phyloP scores from a whole-genome alignment of 2,113 vertebrate genomes.

The Gila orcuttii region DNA sequence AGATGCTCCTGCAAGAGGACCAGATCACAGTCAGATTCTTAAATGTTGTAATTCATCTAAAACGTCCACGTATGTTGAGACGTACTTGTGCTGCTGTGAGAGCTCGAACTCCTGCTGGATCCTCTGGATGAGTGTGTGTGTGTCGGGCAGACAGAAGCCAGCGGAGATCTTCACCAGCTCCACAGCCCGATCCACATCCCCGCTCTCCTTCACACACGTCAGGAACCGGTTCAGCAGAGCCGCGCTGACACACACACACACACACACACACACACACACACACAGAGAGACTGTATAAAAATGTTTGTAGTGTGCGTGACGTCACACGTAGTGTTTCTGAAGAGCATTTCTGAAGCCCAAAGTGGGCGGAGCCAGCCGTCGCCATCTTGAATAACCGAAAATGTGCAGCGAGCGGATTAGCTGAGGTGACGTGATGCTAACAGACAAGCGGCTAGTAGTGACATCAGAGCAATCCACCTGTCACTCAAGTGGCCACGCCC shows the following conservation, averaged over 20 bases:
- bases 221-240: conserved; percentile 80
- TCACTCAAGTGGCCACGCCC: too few relatives aligned
- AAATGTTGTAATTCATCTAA: neutral
- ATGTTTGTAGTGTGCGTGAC: too few relatives aligned
- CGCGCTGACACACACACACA: conserved; percentile 65
- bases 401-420: too few relatives aligned
- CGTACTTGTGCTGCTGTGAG: conserved; percentile 82
- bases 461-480: too few relatives aligned
- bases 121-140: conserved; percentile 70
- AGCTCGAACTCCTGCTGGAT: conserved; percentile 73
- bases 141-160: conserved; percentile 75
- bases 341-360: too few relatives aligned
- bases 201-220: conserved; percentile 65
- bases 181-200: conserved; percentile 72
- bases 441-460: too few relatives aligned
- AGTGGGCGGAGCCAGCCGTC: too few relatives aligned
- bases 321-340: too few relatives aligned
- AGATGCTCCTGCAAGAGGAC: conserved; percentile 53
- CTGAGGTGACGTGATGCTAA: too few relatives aligned
- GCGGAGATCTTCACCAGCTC: conserved; percentile 83
- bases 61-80: neutral
- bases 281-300: too few relatives aligned
- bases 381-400: too few relatives aligned
- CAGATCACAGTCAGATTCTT: neutral
- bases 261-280: too few relatives aligned